These are phyloP conservation scores for Scaptomyza flava DNA, from an alignment of 2,888 invertebrate species.

Conservation along the genomic window DNA sequence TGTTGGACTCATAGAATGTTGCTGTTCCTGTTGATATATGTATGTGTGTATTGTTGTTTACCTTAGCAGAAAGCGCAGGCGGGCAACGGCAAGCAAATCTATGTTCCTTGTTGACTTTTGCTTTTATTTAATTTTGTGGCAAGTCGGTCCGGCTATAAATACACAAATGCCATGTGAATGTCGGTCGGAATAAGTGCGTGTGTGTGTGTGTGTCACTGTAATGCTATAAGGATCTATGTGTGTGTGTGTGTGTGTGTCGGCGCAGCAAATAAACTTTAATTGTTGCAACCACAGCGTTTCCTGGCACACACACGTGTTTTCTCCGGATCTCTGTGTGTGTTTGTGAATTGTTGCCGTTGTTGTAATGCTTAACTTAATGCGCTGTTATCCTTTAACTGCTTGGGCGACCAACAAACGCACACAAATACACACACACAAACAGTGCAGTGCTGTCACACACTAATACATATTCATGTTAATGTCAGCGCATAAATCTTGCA, in stretches of 20 bases:
- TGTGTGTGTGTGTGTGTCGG: conserved; percentile 48
- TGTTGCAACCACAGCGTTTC: conserved; percentile 77
- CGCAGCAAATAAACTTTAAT: conserved; percentile 79
- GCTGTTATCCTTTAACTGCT: conserved; percentile 80
- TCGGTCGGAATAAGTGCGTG: conserved; percentile 40
- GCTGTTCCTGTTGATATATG: conserved; percentile 21
- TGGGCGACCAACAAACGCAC: conserved; percentile 55
- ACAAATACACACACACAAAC: conserved; percentile 25
- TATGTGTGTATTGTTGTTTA: conserved; percentile 64
- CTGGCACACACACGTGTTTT: conserved; percentile 59
- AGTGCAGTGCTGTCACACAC: conserved; percentile 63
- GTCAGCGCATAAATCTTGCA: conserved; percentile 80
- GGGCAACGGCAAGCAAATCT: conserved; percentile 67
- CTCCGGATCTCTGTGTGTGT: conserved; percentile 32
- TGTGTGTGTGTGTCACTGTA: conserved; percentile 10
- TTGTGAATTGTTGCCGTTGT: conserved; percentile 58
- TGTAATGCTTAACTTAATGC: conserved; percentile 78
- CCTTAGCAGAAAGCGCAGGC: conserved; percentile 64
- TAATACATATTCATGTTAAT: conserved; percentile 79
- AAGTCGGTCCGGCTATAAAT: conserved; percentile 71
- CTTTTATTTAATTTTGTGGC: conserved; percentile 79
- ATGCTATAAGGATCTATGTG: neutral
- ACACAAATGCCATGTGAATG: conserved; percentile 63
- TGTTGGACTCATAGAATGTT: conserved; percentile 44
- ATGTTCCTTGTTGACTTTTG: conserved; percentile 79